phyloP scores from a whole-genome alignment of 2,888 invertebrate species.

The Megaustenia siamemsis region DNA sequence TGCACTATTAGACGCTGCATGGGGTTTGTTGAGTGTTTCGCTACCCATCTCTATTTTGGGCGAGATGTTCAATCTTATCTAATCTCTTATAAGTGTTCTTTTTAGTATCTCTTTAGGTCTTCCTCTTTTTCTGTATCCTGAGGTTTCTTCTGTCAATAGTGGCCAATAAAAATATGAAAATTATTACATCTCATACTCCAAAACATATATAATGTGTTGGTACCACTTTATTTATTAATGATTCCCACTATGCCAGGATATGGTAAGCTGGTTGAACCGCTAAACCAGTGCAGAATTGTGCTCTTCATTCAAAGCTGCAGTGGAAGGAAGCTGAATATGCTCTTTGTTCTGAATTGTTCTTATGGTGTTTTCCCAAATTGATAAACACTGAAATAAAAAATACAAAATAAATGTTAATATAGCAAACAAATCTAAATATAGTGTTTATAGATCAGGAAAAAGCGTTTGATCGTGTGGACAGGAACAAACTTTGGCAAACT shows the following conservation, averaged over 20 bases:
- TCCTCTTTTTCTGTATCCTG: no score
- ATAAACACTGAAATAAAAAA: constrained; percentile 75
- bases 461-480: no score
- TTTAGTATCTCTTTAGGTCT: no score
- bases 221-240: neutral
- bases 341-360: constrained; percentile 75
- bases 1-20: no score
- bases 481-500: no score
- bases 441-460: no score
- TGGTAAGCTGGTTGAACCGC: neutral
- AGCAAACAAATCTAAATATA: no score
- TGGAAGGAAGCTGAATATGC: constrained; percentile 52
- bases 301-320: constrained; percentile 49
- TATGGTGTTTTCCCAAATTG: constrained; percentile 80
- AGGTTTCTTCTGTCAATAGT: neutral
- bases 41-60: no score
- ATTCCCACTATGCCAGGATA: neutral
- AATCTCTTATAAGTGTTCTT: no score
- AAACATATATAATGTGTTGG: neutral
- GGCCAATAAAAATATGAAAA: neutral
- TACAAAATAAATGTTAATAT: neutral
- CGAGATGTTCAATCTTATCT: no score
- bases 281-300: constrained; percentile 37
- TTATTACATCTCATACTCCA: neutral
- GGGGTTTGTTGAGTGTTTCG: no score